Evolutionary conservation across 2,797 vertebrate species (phyloP).

Genomic region (Acanthiza pusilla): DNA sequence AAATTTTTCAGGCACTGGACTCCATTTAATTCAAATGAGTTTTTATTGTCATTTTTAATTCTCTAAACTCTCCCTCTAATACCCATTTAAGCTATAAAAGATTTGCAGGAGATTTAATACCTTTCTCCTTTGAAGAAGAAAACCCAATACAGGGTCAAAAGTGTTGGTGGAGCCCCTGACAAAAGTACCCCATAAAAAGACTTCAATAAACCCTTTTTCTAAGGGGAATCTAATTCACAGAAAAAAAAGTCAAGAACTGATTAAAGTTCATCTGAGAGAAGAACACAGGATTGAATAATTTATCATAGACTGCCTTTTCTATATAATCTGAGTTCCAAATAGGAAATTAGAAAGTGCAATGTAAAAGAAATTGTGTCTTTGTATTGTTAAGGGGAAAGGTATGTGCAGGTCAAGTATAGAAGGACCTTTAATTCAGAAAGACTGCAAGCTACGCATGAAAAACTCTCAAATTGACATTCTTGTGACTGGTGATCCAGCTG

Average conservation of each 20-base stretch:
- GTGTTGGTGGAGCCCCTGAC: neutral
- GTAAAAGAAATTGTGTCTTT: constrained; percentile 1
- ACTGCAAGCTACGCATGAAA: neutral
- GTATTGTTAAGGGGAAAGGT: neutral
- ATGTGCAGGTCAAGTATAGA: neutral
- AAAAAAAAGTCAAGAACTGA: neutral
- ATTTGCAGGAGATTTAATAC: neutral
- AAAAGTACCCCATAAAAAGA: neutral
- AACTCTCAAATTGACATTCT: constrained; percentile 25
- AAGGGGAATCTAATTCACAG: neutral
- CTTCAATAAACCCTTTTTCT: neutral
- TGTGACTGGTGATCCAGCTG: constrained; percentile 8
- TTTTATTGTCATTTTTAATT: neutral
- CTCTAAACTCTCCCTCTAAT: neutral
- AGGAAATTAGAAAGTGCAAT: neutral
- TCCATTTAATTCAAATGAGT: neutral
- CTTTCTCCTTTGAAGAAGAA: neutral
- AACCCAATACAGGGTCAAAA: neutral
- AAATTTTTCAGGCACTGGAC: neutral
- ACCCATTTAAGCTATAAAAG: neutral
- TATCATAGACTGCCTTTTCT: neutral
- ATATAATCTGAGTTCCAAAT: neutral
- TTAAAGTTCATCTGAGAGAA: constrained; percentile 16
- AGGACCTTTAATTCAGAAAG: constrained; percentile 22
- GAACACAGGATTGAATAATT: neutral